Conservation (phyloP, 2,888 invertebrate species). For the Eupithecia dodoneata region DNA sequence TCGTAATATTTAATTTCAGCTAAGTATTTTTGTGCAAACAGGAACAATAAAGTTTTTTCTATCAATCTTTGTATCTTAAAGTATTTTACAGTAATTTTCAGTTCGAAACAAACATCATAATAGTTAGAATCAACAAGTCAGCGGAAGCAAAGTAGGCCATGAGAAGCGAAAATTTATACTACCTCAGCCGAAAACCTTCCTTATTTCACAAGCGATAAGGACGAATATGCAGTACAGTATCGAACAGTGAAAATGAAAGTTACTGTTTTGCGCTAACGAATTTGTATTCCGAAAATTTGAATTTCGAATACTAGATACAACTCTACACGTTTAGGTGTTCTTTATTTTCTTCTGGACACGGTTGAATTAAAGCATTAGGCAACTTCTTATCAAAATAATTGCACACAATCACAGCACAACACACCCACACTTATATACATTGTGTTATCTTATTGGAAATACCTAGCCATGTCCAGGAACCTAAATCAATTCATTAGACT, state of each 20-base stretch:
- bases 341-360: not conserved
- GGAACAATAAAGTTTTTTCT: not conserved
- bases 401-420: too few relatives aligned
- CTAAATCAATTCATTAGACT: too few relatives aligned
- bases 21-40: not conserved
- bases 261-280: slow-evolving; percentile 78
- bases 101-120: slow-evolving; percentile 57
- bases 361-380: not conserved
- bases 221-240: slow-evolving; percentile 43
- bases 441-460: too few relatives aligned
- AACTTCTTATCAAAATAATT: too few relatives aligned
- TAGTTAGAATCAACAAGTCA: slow-evolving; percentile 76
- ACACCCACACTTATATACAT: too few relatives aligned
- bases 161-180: slow-evolving; percentile 73
- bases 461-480: too few relatives aligned
- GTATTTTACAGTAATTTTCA: slow-evolving; percentile 7
- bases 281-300: slow-evolving; percentile 72
- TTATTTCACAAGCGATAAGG: slow-evolving; percentile 50
- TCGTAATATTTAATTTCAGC: not conserved
- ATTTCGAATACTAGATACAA: not conserved
- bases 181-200: slow-evolving; percentile 49
- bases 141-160: slow-evolving; percentile 76
- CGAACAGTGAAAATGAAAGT: slow-evolving; percentile 78
- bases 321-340: slow-evolving; percentile 30
- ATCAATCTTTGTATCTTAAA: not conserved